Conservation (phyloP, 2,888 invertebrate species). For the Andrena bicolor region DNA sequence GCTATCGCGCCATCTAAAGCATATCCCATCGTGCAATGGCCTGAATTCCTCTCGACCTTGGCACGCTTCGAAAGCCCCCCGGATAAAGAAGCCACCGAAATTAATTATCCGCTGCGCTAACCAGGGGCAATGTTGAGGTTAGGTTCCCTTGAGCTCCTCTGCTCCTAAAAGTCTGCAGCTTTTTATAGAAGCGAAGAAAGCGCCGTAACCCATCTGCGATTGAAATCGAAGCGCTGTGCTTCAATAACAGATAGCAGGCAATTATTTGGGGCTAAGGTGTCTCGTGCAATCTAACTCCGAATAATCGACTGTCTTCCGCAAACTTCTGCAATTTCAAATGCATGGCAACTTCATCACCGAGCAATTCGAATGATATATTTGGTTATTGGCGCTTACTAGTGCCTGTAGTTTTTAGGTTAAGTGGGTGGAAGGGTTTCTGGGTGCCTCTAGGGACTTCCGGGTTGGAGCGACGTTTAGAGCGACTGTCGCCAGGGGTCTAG, state of each 20-base stretch:
- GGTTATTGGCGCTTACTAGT: too few relatives aligned
- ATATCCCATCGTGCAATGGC: constrained; percentile 55
- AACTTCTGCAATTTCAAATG: not conserved
- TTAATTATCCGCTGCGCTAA: constrained; percentile 49
- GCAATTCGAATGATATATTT: not conserved
- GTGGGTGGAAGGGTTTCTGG: not conserved
- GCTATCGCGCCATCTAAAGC: constrained; percentile 55
- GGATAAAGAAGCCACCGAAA: constrained; percentile 39
- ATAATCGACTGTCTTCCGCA: not conserved
- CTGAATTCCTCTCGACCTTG: constrained; percentile 64
- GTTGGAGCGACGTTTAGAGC: not conserved
- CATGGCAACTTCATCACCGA: not conserved
- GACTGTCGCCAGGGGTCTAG: not conserved
- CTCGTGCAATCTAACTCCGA: not conserved
- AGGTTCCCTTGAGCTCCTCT: not conserved
- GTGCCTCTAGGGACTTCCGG: not conserved
- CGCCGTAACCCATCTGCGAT: not conserved
- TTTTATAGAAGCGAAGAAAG: not conserved
- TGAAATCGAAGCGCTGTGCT: not conserved
- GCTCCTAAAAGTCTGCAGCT: constrained; percentile 4
- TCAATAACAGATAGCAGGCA: not conserved
- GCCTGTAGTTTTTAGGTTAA: not conserved
- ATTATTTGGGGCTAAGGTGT: not conserved
- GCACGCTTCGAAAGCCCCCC: constrained; percentile 47
- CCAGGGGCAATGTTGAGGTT: not conserved